phyloP scores from a whole-genome alignment of 2,888 invertebrate species.

The Drosophila suboccidentalis region DNA sequence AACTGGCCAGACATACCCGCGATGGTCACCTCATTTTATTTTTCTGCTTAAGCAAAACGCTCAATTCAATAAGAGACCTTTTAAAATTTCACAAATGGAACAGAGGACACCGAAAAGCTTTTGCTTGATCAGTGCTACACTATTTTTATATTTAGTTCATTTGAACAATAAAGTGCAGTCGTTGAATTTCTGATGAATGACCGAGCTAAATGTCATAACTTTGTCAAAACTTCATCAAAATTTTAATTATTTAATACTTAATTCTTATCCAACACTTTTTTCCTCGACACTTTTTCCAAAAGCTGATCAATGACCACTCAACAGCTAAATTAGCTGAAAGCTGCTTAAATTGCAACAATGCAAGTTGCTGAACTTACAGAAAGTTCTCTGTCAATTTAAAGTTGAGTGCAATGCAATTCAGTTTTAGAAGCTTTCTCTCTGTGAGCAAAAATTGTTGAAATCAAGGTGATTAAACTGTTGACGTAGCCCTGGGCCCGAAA shows the following conservation, averaged over 20 bases:
- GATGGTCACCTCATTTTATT: not conserved
- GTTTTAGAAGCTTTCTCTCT: not conserved
- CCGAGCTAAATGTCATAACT: too few relatives aligned
- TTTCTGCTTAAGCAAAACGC: not conserved
- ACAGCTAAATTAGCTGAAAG: too few relatives aligned
- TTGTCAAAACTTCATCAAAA: too few relatives aligned
- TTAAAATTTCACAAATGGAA: not conserved
- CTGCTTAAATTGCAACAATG: not conserved
- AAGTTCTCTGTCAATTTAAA: conserved; percentile 6
- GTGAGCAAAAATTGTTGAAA: conserved; percentile 5
- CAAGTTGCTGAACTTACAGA: not conserved
- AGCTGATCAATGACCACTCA: not conserved
- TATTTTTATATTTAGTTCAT: not conserved
- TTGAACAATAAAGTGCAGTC: not conserved
- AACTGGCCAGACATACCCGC: not conserved
- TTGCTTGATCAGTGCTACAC: not conserved
- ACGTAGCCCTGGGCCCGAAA: conserved; percentile 18
- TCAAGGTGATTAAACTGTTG: conserved; percentile 20
- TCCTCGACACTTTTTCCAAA: not conserved
- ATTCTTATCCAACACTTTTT: too few relatives aligned
- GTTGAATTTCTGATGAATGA: too few relatives aligned
- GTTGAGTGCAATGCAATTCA: conserved; percentile 2
- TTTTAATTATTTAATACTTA: too few relatives aligned
- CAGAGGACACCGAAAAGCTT: not conserved
- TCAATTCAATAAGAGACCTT: not conserved